Conservation (phyloP, 1,140 invertebrate species). For the Aphaenogaster ashmeadi region DNA sequence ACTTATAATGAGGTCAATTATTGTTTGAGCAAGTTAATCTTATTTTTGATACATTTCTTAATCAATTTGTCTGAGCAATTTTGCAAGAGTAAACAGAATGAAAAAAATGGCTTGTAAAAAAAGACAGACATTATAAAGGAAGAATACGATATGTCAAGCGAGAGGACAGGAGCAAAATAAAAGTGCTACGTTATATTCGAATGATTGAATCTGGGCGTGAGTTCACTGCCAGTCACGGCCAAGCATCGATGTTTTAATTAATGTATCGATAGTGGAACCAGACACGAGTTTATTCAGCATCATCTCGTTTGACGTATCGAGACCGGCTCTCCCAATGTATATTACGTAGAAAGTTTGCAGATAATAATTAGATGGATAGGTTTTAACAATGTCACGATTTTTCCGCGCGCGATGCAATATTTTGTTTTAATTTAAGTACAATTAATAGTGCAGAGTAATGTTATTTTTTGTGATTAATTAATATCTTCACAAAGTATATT, state of each 20-base stretch:
- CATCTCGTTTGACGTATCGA: conserved; percentile 59
- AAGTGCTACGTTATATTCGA: conserved; percentile 66
- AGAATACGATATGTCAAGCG: conserved; percentile 22
- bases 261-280: conserved; percentile 79
- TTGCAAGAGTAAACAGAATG: background rate
- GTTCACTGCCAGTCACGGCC: conserved; percentile 73
- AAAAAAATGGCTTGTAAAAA: conserved; percentile 2
- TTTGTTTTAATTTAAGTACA: background rate
- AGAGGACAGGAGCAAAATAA: conserved; percentile 48
- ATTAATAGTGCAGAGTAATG: background rate
- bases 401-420: background rate
- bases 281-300: conserved; percentile 59
- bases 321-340: conserved; percentile 45
- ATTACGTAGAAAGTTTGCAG: conserved; percentile 48
- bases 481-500: background rate
- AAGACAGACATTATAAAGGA: background rate
- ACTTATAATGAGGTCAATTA: background rate
- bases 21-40: background rate
- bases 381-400: conserved; percentile 39
- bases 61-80: conserved; percentile 59
- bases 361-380: conserved; percentile 75
- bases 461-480: conserved; percentile 58
- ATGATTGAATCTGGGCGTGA: conserved; percentile 79
- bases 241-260: conserved; percentile 82
- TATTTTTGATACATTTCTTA: background rate